Conservation (phyloP, 2,797 vertebrate genomes). For the Falco naumanni region DNA sequence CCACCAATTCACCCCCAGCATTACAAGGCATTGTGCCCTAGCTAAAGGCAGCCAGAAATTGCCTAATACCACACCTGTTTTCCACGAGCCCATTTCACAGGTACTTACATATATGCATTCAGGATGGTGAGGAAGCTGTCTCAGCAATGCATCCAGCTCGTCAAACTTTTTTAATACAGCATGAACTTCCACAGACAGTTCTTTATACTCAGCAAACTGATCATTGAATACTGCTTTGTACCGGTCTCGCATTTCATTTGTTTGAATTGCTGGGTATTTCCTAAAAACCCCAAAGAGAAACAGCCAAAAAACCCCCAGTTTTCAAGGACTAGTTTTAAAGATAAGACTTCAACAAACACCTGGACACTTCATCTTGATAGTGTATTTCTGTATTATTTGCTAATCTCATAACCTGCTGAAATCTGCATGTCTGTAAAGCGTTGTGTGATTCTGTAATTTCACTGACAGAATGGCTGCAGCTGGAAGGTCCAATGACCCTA, state of each 20-base stretch:
- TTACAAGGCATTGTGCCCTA: not conserved
- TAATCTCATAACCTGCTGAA: not conserved
- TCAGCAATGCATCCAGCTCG: constrained; percentile 90
- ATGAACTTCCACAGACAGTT: constrained; percentile 90
- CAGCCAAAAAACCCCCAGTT: not conserved
- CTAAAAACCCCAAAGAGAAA: constrained; percentile 62
- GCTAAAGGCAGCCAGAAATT: not conserved
- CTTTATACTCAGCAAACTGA: constrained; percentile 97
- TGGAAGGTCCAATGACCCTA: not conserved
- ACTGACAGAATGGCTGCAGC: not conserved
- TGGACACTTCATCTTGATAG: not conserved
- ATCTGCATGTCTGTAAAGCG: not conserved
- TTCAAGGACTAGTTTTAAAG: not conserved
- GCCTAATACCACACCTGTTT: not conserved
- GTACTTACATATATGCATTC: constrained; percentile 82
- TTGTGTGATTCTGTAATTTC: too few species aligned
- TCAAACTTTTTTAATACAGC: constrained; percentile 86
- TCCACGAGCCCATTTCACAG: not conserved
- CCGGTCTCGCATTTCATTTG: constrained; percentile 90
- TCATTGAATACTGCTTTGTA: constrained; percentile 98
- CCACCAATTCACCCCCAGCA: not conserved
- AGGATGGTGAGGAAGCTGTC: constrained; percentile 82
- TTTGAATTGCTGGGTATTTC: constrained; percentile 89
- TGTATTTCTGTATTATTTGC: not conserved
- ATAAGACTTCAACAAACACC: not conserved